These are phyloP conservation scores for Orthonychiurus folsomi DNA, from an alignment of 2,888 invertebrate genomes.

Conservation along the genomic window DNA sequence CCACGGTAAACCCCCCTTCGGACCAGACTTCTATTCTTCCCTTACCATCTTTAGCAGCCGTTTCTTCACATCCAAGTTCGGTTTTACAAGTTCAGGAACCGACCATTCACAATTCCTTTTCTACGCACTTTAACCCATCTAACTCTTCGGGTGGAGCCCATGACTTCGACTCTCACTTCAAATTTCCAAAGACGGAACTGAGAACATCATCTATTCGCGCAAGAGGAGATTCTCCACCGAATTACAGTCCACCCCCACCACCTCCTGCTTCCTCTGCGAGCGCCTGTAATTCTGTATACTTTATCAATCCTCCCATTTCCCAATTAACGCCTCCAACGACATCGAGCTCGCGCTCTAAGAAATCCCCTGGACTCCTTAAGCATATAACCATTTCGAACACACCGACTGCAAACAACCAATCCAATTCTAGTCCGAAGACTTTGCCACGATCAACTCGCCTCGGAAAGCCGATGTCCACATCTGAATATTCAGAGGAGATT, in stretches of 20 bases:
- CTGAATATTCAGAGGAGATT: constrained; percentile 31
- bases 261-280: constrained; percentile 18
- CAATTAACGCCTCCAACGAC: constrained; percentile 14
- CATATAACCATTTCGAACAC: constrained; percentile 37
- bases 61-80: constrained; percentile 4
- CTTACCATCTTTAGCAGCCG: constrained; percentile 19
- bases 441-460: constrained; percentile 27
- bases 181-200: constrained; percentile 13
- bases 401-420: constrained; percentile 14
- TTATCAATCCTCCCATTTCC: constrained; percentile 22
- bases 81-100: constrained; percentile 18
- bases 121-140: constrained; percentile 34
- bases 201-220: constrained; percentile 12
- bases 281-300: constrained; percentile 10
- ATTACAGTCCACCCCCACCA: constrained; percentile 38
- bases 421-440: constrained; percentile 36
- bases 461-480: constrained; percentile 28
- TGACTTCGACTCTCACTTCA: neutral
- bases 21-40: constrained; percentile 18
- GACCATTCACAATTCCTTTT: constrained; percentile 37
- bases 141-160: constrained; percentile 46
- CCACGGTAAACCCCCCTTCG: neutral
- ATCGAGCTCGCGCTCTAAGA: constrained; percentile 27
- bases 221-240: constrained; percentile 28
- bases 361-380: constrained; percentile 36